These are phyloP conservation scores for Tetranychus piercei DNA, from an alignment of 2,888 invertebrate genomes.

Conservation along the genomic window DNA sequence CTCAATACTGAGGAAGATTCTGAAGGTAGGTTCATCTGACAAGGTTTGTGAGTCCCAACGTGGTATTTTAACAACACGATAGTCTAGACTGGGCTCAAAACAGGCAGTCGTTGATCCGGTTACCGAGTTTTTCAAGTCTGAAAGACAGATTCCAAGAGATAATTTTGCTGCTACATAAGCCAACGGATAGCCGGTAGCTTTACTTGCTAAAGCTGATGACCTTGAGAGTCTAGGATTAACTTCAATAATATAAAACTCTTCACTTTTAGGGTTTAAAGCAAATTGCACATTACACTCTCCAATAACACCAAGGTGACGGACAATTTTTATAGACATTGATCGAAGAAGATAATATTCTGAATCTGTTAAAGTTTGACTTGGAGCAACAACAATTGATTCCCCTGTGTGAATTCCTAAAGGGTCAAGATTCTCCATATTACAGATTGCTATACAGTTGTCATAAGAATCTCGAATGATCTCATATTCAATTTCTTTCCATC, in stretches of 20 bases:
- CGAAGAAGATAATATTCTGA: constrained; percentile 85
- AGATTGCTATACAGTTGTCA: constrained; percentile 94
- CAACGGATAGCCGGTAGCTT: constrained; percentile 95
- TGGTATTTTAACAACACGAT: constrained; percentile 97
- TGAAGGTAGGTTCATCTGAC: too few relatives aligned
- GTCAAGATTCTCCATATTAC: constrained; percentile 99
- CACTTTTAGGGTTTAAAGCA: constrained; percentile 76
- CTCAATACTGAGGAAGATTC: too few relatives aligned
- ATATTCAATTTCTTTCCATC: constrained; percentile 99
- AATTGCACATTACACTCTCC: constrained; percentile 99
- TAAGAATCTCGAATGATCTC: constrained; percentile 94
- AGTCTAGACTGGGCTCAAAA: constrained; percentile 96
- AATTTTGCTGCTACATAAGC: constrained; percentile 98
- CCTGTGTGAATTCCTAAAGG: constrained; percentile 96
- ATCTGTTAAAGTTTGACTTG: constrained; percentile 90
- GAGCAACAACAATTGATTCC: constrained; percentile 94
- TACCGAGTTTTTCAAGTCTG: constrained; percentile 75
- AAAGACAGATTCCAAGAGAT: constrained; percentile 63
- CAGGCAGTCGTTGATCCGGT: constrained; percentile 90
- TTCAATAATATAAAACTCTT: constrained; percentile 49
- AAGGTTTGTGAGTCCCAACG: constrained; percentile 79
- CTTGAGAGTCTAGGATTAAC: constrained; percentile 89
- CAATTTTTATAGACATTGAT: constrained; percentile 81
- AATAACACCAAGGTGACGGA: constrained; percentile 80
- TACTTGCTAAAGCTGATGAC: constrained; percentile 93